phyloP scores from a whole-genome alignment of 2,113 vertebrate species.

The Pterophyllum scalare region DNA sequence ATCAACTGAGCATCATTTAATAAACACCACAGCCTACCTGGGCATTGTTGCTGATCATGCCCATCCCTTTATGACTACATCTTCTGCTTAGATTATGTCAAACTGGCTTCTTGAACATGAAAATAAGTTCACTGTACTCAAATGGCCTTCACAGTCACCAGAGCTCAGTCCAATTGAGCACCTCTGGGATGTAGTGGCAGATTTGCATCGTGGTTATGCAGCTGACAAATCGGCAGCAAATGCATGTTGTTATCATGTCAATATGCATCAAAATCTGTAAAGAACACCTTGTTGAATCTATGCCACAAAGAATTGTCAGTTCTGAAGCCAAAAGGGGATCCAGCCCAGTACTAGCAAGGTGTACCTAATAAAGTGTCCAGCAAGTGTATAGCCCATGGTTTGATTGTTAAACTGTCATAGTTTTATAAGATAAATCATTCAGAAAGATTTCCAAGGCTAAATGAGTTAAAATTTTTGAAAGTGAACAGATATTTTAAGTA shows the following conservation, averaged over 20 bases:
- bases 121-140: neutral
- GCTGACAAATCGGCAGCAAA: neutral
- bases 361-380: neutral
- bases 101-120: conserved; percentile 3
- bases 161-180: neutral
- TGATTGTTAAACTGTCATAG: neutral
- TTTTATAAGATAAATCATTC: neutral
- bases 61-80: neutral
- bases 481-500: neutral
- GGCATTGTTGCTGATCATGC: neutral
- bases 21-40: neutral
- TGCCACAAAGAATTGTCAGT: neutral
- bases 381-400: neutral
- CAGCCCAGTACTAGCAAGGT: neutral
- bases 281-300: neutral
- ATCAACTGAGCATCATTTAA: neutral
- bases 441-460: neutral
- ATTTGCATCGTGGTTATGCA: neutral
- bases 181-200: neutral
- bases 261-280: neutral
- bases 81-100: neutral
- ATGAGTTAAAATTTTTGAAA: neutral
- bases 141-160: neutral
- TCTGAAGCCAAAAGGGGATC: neutral
- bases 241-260: neutral